Base-by-base conservation (phyloP, 2,888 invertebrate species). In the Tenthredo distinguenda region DNA sequence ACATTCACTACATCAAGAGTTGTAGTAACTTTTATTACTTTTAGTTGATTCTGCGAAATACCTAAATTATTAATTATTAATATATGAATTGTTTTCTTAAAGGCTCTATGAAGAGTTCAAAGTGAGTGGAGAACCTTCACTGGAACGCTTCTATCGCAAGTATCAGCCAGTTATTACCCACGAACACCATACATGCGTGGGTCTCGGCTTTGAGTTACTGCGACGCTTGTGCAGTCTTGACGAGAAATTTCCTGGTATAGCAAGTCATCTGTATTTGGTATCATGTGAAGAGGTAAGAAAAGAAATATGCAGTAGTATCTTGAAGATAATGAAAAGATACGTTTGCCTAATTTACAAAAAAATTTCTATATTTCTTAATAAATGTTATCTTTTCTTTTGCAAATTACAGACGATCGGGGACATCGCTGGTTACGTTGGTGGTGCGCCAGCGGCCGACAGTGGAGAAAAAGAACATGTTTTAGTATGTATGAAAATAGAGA, bases 381-480 rank as follows among this genome's bases (percentile, higher is more conserved):
- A 86, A 82, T 40, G 3, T 71, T 21, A 55, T 84, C 86, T 50
- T 81, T 83, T 47, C 26, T 74, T 31, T 21, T n/a, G 10, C 72
- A 86, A 81, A 85, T 88, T 87, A 4, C 86, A 94, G 94, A 93
- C 94, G 50, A 94, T 94, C 86, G 94, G 94, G 86, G 93, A 94
- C 85, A 91, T 94, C 58, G 93, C 93, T 81, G 91, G 92, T 43
- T 94, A 94, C 87, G 93, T 94, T 4, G 92, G 93, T 83, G 93
- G 92, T 77, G 92, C 92, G 83, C 93, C 93, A 34, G 95, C 96
- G 7, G 95, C 95, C 34, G 94, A 95, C 86, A 95, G 95, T 87
- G 95, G 96, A 62, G 98, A 98, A 93, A 98, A 98, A 94, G 98
- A 98, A 93, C 98, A 98, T 93, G 97, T 98, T 71, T 95, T 98